Evolutionary conservation across 2,888 invertebrate species (phyloP).

Genomic region (Celastrina argiolus): DNA sequence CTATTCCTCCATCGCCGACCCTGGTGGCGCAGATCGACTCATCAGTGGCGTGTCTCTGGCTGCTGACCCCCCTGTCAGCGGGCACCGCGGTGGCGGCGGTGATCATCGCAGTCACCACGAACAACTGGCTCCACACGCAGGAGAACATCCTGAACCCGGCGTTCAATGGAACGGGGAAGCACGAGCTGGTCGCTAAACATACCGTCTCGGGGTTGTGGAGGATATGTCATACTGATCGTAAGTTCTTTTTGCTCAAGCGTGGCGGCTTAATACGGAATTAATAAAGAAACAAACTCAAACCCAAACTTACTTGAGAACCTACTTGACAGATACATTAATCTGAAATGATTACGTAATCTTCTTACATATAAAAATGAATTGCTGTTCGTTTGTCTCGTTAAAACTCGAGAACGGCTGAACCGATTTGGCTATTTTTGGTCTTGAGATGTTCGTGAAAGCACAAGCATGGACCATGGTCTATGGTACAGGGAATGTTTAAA

Average conservation of each 20-base stretch:
- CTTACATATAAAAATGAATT: too few relatives aligned
- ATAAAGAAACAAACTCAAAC: too few relatives aligned
- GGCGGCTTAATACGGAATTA: too few relatives aligned
- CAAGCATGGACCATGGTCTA: too few relatives aligned
- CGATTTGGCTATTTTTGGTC: too few relatives aligned
- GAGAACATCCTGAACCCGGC: constrained; percentile 88
- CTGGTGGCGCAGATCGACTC: constrained; percentile 75
- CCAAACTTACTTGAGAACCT: too few relatives aligned
- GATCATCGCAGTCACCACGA: constrained; percentile 84
- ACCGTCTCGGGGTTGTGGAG: constrained; percentile 90
- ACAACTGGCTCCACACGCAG: constrained; percentile 92
- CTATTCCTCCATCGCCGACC: constrained; percentile 67
- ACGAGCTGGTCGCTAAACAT: constrained; percentile 83
- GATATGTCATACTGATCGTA: constrained; percentile 87
- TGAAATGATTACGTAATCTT: too few relatives aligned
- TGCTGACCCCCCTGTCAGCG: constrained; percentile 81
- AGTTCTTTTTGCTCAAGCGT: constrained; percentile 75
- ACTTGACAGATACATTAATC: too few relatives aligned
- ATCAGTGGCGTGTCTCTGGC: constrained; percentile 80
- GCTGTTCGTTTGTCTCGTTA: too few relatives aligned
- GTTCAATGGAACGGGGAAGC: constrained; percentile 86
- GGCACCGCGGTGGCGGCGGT: constrained; percentile 85
- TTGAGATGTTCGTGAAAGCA: too few relatives aligned
- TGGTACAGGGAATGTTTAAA: too few relatives aligned
- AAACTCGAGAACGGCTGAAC: too few relatives aligned